Conservation (phyloP, 2,797 vertebrate species). For the Galago senegalensis region DNA sequence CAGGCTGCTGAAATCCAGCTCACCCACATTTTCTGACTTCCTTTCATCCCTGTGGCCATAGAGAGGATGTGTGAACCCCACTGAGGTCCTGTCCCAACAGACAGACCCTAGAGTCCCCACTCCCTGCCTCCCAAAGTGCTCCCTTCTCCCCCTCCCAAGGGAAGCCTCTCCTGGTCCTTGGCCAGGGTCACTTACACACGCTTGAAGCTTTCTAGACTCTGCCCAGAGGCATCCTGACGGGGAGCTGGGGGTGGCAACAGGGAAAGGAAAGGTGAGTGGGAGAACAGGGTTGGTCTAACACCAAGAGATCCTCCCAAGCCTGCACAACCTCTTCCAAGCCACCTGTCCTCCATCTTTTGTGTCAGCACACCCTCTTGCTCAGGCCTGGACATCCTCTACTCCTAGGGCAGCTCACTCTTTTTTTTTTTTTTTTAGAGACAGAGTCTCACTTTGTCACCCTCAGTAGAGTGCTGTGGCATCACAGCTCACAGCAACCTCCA, state of each 20-base stretch:
- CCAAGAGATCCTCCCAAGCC: background rate
- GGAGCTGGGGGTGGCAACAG: background rate
- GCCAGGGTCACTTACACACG: slow-evolving; percentile 70
- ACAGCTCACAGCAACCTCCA: too few species aligned
- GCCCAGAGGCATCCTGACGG: slow-evolving; percentile 51
- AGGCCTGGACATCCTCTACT: background rate
- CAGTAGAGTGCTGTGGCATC: too few species aligned
- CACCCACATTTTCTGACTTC: slow-evolving; percentile 91
- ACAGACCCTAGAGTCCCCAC: background rate
- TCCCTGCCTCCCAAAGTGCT: background rate
- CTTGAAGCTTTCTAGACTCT: slow-evolving; percentile 78
- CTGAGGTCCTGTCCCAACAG: background rate
- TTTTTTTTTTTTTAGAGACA: too few species aligned
- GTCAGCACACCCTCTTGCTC: background rate
- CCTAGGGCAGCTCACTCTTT: background rate
- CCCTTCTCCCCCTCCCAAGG: background rate
- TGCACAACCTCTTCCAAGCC: background rate
- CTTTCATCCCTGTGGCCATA: slow-evolving; percentile 89
- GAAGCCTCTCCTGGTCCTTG: background rate
- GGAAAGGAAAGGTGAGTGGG: background rate
- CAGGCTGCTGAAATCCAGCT: slow-evolving; percentile 95
- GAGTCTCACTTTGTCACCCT: too few species aligned
- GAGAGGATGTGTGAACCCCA: background rate
- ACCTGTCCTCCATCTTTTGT: background rate
- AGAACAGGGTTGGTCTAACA: background rate